phyloP scores from a whole-genome alignment of 2,888 invertebrate species.

The Harmothoe impar region DNA sequence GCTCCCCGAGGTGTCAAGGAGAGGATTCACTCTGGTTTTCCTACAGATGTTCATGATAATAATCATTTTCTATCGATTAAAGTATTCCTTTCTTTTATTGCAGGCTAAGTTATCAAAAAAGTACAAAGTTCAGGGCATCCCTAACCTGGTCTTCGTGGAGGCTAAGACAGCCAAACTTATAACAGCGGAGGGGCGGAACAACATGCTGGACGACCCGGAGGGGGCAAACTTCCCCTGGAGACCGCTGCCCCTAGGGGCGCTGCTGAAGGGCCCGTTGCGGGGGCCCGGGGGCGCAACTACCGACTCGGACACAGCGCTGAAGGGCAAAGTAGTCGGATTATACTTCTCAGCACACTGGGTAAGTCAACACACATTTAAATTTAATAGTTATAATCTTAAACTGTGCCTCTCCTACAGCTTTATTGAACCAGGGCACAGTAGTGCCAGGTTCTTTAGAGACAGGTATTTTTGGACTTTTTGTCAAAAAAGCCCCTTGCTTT shows the following conservation, averaged over 20 bases:
- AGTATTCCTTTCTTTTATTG: no score
- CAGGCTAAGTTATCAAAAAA: conserved; percentile 90
- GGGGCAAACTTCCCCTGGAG: conserved; percentile 91
- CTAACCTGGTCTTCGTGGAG: conserved; percentile 89
- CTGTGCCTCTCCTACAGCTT: no score
- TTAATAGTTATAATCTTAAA: not conserved
- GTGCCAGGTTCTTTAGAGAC: no score
- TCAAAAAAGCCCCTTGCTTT: no score
- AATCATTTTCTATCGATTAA: no score
- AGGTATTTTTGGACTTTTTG: no score
- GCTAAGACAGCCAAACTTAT: conserved; percentile 88
- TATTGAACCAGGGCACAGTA: no score
- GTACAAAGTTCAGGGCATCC: conserved; percentile 91
- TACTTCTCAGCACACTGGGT: conserved; percentile 96
- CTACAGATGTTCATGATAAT: no score
- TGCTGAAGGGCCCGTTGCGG: conserved; percentile 67
- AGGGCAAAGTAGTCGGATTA: conserved; percentile 89
- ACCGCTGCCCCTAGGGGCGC: conserved; percentile 87
- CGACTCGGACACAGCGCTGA: conserved; percentile 76
- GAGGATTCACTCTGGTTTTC: no score
- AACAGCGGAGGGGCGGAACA: conserved; percentile 87
- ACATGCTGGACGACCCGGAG: conserved; percentile 88
- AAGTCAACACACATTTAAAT: conserved; percentile 78
- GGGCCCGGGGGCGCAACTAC: conserved; percentile 70
- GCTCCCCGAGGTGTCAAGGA: no score